Percentiles rank a stretch among this genome's conserved stretches.
phyloP scores from a whole-genome alignment of 2,888 invertebrate genomes.

The Rotaria sp. region DNA sequence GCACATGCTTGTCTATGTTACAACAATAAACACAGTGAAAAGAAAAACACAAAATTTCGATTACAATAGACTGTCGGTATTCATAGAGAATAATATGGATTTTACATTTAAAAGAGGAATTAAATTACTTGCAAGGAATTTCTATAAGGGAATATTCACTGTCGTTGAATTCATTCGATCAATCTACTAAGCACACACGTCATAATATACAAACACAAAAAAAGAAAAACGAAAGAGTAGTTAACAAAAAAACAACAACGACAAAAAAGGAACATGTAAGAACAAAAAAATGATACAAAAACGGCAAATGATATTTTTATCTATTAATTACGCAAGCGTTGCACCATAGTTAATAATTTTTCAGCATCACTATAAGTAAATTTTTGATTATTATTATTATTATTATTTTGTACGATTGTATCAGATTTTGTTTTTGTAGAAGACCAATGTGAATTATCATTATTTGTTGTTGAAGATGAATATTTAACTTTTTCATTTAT shows the following conservation, averaged over 20 bases:
- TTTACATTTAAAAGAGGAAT: too few species aligned
- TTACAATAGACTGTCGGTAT: not conserved
- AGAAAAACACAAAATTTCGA: not conserved
- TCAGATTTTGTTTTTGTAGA: constrained; percentile 1
- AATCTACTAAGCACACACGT: not conserved
- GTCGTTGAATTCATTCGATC: not conserved
- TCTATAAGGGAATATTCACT: not conserved
- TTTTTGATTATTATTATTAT: not conserved
- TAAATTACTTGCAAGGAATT: too few species aligned
- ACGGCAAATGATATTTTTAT: not conserved
- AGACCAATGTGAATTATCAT: not conserved
- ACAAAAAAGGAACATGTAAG: not conserved
- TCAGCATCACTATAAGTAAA: not conserved
- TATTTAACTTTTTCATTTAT: not conserved
- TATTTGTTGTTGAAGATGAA: not conserved
- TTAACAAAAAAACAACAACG: too few species aligned
- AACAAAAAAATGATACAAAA: not conserved
- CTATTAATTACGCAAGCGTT: not conserved
- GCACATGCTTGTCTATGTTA: not conserved
- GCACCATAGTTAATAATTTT: not conserved
- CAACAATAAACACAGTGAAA: not conserved
- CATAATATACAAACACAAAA: not conserved
- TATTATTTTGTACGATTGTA: not conserved
- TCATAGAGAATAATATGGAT: too few species aligned
- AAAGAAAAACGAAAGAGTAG: too few species aligned